These are phyloP conservation scores for Podiceps cristatus DNA, from an alignment of 2,113 vertebrate species.

Conservation along the genomic window DNA sequence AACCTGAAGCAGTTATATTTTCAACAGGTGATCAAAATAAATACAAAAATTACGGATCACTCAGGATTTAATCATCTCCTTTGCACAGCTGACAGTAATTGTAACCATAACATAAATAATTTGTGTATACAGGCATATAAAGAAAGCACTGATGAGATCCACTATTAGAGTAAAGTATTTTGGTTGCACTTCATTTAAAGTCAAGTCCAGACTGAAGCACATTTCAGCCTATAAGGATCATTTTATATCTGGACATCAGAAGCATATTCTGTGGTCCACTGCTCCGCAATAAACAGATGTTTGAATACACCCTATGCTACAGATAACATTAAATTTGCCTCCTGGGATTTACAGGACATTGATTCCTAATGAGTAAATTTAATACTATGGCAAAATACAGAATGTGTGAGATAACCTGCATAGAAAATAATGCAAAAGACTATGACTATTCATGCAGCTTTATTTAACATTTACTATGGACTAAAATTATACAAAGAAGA, in stretches of 20 bases:
- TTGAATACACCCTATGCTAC: slow-evolving; percentile 43
- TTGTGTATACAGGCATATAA: slow-evolving; percentile 1
- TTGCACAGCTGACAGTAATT: not conserved
- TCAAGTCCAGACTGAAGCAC: not conserved
- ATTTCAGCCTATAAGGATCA: not conserved
- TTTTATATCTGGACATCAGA: slow-evolving; percentile 50
- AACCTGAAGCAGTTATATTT: not conserved
- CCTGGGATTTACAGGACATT: slow-evolving; percentile 61
- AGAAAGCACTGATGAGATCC: not conserved
- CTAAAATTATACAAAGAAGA: not conserved
- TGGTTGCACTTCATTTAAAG: slow-evolving; percentile 43
- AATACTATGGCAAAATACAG: slow-evolving; percentile 55
- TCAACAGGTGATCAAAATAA: slow-evolving; percentile 29
- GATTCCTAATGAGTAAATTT: slow-evolving; percentile 67
- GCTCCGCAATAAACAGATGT: slow-evolving; percentile 66
- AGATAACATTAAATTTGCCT: slow-evolving; percentile 37
- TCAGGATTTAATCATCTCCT: not conserved
- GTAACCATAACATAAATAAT: slow-evolving; percentile 23
- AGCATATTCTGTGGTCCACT: slow-evolving; percentile 54
- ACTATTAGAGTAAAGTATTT: slow-evolving; percentile 7
- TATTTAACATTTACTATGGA: not conserved
- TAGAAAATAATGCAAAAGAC: not conserved
- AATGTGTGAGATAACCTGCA: slow-evolving; percentile 3
- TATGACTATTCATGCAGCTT: not conserved
- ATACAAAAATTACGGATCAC: slow-evolving; percentile 14